Evolutionary conservation across 2,888 invertebrate species (phyloP).

Genomic region (Gari tellinella): DNA sequence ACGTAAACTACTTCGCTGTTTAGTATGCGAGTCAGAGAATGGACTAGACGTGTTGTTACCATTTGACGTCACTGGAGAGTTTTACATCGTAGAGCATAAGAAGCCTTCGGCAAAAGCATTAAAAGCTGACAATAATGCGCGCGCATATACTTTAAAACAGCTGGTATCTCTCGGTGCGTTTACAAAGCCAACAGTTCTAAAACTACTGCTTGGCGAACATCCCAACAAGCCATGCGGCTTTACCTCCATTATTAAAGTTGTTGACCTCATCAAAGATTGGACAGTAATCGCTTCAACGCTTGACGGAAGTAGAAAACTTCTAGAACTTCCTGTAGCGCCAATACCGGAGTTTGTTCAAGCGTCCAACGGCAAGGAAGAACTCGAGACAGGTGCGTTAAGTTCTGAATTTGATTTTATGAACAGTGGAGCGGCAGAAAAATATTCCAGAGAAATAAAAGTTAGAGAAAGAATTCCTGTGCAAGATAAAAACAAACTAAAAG

Average conservation of each 20-base stretch:
- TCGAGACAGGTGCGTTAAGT: slow-evolving; percentile 52
- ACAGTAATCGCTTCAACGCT: slow-evolving; percentile 70
- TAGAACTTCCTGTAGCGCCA: slow-evolving; percentile 72
- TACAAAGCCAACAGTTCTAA: slow-evolving; percentile 59
- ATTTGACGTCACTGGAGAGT: slow-evolving; percentile 65
- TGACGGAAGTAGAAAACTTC: slow-evolving; percentile 60
- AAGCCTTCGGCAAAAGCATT: slow-evolving; percentile 54
- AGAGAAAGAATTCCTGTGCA: slow-evolving; percentile 57
- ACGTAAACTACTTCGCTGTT: slow-evolving; percentile 67
- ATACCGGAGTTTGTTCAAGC: slow-evolving; percentile 67
- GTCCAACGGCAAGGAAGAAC: slow-evolving; percentile 60
- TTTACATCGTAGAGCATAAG: slow-evolving; percentile 68
- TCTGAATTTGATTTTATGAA: slow-evolving; percentile 50
- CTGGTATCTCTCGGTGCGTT: slow-evolving; percentile 63
- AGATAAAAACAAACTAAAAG: slow-evolving; percentile 1
- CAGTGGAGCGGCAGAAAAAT: slow-evolving; percentile 61
- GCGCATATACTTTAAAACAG: slow-evolving; percentile 61
- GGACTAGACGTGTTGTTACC: slow-evolving; percentile 68
- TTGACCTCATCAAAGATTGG: slow-evolving; percentile 70
- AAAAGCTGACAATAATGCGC: slow-evolving; percentile 57
- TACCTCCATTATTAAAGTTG: slow-evolving; percentile 67
- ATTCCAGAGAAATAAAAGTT: slow-evolving; percentile 69
- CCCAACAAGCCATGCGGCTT: slow-evolving; percentile 72
- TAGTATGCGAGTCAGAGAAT: slow-evolving; percentile 63
- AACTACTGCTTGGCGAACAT: slow-evolving; percentile 66